Conservation (phyloP, 2,888 invertebrate species). For the Pteria penguin region DNA sequence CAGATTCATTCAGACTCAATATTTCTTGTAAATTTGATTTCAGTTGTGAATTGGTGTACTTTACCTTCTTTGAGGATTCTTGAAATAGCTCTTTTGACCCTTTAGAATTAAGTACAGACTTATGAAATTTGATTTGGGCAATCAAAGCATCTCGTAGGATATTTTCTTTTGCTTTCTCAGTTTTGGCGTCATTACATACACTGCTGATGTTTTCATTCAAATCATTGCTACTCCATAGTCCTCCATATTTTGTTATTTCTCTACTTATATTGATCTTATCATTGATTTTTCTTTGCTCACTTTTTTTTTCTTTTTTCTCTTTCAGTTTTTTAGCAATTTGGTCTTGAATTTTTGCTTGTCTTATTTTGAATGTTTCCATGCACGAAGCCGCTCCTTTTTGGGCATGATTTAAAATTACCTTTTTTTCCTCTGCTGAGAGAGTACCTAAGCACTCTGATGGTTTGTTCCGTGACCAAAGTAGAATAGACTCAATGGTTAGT, state of each 20-base stretch:
- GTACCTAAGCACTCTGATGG: slow-evolving; percentile 31
- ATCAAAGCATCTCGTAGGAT: neutral
- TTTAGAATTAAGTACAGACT: neutral
- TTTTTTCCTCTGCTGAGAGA: neutral
- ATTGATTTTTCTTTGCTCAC: slow-evolving; percentile 8
- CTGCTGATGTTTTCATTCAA: neutral
- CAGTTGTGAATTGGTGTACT: neutral
- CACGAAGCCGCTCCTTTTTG: neutral
- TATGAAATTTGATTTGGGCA: slow-evolving; percentile 15
- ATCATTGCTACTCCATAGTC: neutral
- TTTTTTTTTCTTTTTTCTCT: slow-evolving; percentile 6
- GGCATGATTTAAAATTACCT: slow-evolving; percentile 27
- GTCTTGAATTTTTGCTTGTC: neutral
- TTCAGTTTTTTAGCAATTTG: slow-evolving; percentile 2
- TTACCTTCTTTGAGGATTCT: neutral
- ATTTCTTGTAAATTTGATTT: slow-evolving; percentile 1
- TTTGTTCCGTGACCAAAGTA: slow-evolving; percentile 43
- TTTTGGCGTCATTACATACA: neutral
- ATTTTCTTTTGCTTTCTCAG: neutral
- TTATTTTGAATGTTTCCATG: neutral
- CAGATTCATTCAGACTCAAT: neutral
- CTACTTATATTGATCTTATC: slow-evolving; percentile 3
- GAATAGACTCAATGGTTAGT: slow-evolving; percentile 26
- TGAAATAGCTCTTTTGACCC: slow-evolving; percentile 3
- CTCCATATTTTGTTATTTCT: slow-evolving; percentile 13